These are phyloP conservation scores for Aphelenchoides avenae DNA, from an alignment of 1,140 invertebrate species.

Conservation along the genomic window DNA sequence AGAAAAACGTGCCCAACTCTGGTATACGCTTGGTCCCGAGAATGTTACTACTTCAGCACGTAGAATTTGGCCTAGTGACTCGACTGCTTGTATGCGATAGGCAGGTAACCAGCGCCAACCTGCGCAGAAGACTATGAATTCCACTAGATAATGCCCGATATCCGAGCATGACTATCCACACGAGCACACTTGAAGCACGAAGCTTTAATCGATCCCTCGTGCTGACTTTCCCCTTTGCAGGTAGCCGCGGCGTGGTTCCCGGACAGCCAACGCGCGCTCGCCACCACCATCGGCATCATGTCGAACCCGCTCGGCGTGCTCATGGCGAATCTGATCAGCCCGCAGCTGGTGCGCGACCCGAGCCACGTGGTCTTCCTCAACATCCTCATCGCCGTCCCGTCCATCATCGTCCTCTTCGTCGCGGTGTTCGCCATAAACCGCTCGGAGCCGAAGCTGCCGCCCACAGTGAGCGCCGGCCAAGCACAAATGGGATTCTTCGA, in stretches of 20 bases:
- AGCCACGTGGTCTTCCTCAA: constrained; percentile 49
- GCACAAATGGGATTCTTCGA: constrained; percentile 50
- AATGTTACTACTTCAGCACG: too few relatives aligned
- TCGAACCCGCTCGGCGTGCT: constrained; percentile 56
- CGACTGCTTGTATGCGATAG: too few relatives aligned
- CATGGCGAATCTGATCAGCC: constrained; percentile 52
- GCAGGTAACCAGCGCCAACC: too few relatives aligned
- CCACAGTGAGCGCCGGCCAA: constrained; percentile 47
- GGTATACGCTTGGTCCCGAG: too few relatives aligned
- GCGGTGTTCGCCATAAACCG: constrained; percentile 48
- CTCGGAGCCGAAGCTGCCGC: constrained; percentile 57
- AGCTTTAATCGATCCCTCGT: too few relatives aligned
- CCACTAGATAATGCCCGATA: too few relatives aligned
- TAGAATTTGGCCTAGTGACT: too few relatives aligned
- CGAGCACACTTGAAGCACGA: too few relatives aligned
- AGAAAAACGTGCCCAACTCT: too few relatives aligned
- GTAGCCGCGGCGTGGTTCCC: constrained; percentile 58
- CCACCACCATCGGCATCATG: constrained; percentile 57
- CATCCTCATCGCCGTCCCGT: constrained; percentile 44
- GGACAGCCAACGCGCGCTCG: constrained; percentile 53
- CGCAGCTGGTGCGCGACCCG: constrained; percentile 41
- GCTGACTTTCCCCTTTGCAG: too few relatives aligned
- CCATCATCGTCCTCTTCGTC: constrained; percentile 40
- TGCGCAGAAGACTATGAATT: too few relatives aligned
- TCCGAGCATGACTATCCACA: too few relatives aligned